A percentile compares a stretch with the other conserved stretches of the same genome.
These are phyloP conservation scores for Chymomyza caudatula DNA, from an alignment of 2,888 invertebrate species.

Conservation along the genomic window DNA sequence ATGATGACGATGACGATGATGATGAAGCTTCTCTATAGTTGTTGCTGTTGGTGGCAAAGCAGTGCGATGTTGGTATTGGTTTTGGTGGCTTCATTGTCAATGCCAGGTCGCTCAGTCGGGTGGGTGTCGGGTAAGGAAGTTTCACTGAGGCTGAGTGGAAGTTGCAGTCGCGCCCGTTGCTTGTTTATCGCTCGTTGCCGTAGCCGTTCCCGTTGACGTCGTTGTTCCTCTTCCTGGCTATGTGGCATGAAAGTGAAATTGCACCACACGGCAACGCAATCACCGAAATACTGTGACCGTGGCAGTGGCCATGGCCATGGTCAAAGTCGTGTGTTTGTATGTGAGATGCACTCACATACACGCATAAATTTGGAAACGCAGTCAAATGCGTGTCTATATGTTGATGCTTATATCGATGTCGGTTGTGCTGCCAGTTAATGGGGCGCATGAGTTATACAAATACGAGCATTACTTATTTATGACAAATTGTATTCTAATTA, in stretches of 20 bases:
- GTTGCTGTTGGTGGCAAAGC: not conserved
- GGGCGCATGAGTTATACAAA: slow-evolving; percentile 41
- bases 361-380: slow-evolving; percentile 53
- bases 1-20: not conserved
- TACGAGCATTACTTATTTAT: not conserved
- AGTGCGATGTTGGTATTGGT: not conserved
- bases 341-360: slow-evolving; percentile 24
- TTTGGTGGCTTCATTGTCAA: slow-evolving; percentile 26
- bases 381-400: slow-evolving; percentile 37
- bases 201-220: not conserved
- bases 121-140: slow-evolving; percentile 24
- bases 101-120: slow-evolving; percentile 31
- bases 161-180: slow-evolving; percentile 50
- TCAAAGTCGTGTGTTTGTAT: slow-evolving; percentile 44
- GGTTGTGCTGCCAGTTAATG: slow-evolving; percentile 16
- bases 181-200: slow-evolving; percentile 37
- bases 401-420: slow-evolving; percentile 25
- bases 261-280: slow-evolving; percentile 41
- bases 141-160: slow-evolving; percentile 63
- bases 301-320: slow-evolving; percentile 22
- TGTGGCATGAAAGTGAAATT: slow-evolving; percentile 63
- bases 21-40: not conserved
- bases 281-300: slow-evolving; percentile 23
- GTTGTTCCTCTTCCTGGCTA: not conserved
- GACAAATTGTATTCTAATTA: not conserved